Base-by-base conservation (phyloP, 2,113 vertebrate genomes). In the Thalassarche chlororhynchos region DNA sequence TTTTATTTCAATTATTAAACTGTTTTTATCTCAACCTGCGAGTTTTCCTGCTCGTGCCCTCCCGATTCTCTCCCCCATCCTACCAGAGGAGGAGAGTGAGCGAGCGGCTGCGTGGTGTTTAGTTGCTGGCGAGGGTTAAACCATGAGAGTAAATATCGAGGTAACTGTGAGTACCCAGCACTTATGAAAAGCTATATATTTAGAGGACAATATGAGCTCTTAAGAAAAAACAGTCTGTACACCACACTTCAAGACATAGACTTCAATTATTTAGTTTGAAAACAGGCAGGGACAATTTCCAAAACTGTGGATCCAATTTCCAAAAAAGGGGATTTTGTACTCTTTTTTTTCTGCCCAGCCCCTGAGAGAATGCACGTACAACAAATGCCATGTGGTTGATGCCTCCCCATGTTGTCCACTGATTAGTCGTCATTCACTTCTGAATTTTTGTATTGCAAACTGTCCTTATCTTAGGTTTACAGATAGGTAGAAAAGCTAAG, bases 331-430 rank as follows among this genome's bases (percentile, higher is more conserved):
- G 10, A 14, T 54, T 58, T 69, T 65, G 1, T 65, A 6, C 16
- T 62, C 25, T 49, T 61, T 72, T n/a, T 32, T 51, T 69, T 17
- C 8, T 81, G 17, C 49, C 26, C 42, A 61, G 28, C 25, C 21
- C 21, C 62, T 31, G 20, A 5, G 8, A 55, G 75, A 68, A 85
- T 11, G 23, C 54, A 13, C 13, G 10, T 26, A 13, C 38, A 60
- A 32, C 26, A 68, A 65, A 36, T 55, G 38, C 23, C 4, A 2
- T 9, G 1, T 49, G 32, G 10, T 31, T 77, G 52, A 29, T 42
- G 7, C 0, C 0, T 49, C 40, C 58, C 54, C 3, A 0, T 23
- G 38, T 31, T 69, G 46, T 38, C 47, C 61, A 14, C 31, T 76
- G 26, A 9, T 28, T 21, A 21, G 58, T 76, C 36, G 52, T n/a